These are phyloP conservation scores for Tetragnatha montana DNA, from an alignment of 2,888 invertebrate genomes.

Conservation along the genomic window DNA sequence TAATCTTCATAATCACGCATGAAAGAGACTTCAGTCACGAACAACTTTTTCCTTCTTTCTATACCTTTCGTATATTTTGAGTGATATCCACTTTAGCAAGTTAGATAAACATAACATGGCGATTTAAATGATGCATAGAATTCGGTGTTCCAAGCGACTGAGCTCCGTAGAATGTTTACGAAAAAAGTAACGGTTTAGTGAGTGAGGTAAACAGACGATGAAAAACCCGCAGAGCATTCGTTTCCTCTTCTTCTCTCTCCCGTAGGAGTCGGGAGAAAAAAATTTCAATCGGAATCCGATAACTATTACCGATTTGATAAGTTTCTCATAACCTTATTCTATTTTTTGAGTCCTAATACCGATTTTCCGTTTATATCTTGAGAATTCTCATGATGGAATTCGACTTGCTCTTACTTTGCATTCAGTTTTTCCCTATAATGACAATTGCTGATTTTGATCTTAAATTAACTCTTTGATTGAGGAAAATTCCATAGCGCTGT, in stretches of 20 bases:
- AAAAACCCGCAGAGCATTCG: slow-evolving; percentile 19
- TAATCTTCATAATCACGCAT: slow-evolving; percentile 7
- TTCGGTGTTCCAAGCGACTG: slow-evolving; percentile 49
- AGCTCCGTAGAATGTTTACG: slow-evolving; percentile 31
- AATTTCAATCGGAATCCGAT: background rate
- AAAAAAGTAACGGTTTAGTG: slow-evolving; percentile 54
- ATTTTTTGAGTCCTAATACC: slow-evolving; percentile 1
- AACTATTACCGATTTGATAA: slow-evolving; percentile 3
- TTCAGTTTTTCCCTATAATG: background rate
- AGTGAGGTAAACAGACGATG: slow-evolving; percentile 10
- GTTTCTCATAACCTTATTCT: slow-evolving; percentile 3
- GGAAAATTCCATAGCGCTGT: background rate
- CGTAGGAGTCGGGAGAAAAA: slow-evolving; percentile 24
- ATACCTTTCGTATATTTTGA: background rate
- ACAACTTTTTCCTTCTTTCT: slow-evolving; percentile 25
- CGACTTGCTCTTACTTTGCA: slow-evolving; percentile 1
- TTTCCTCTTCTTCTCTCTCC: slow-evolving; percentile 30
- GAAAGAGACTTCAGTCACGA: slow-evolving; percentile 19
- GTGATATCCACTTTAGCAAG: slow-evolving; percentile 35
- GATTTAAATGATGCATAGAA: slow-evolving; percentile 48
- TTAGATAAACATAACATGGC: slow-evolving; percentile 36
- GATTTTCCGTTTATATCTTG: background rate
- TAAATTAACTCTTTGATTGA: background rate
- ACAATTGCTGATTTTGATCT: background rate
- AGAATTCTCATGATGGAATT: background rate